Conservation (phyloP, 2,113 vertebrate genomes). For the Syngnathus typhle region DNA sequence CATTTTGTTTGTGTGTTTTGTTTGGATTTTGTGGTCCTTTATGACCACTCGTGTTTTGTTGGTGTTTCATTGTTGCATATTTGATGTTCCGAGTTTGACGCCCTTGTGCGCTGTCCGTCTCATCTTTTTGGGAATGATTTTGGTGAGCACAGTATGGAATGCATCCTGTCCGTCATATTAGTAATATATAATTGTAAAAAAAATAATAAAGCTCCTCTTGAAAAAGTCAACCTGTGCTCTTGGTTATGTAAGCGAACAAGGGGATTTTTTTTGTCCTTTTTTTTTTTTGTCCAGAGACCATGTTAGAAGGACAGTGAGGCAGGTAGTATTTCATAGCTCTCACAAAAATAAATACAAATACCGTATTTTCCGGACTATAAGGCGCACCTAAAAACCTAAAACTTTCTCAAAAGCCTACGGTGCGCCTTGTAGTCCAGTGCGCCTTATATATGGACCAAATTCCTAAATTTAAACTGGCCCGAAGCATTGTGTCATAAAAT, state of each 20-base stretch:
- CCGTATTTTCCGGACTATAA: too few relatives aligned
- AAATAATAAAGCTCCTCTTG: conserved; percentile 57
- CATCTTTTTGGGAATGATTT: neutral
- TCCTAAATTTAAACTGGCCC: too few relatives aligned
- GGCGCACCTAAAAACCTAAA: too few relatives aligned
- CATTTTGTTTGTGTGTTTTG: conserved; percentile 19
- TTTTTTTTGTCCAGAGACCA: neutral
- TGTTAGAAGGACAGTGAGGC: neutral
- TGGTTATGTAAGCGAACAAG: conserved; percentile 33
- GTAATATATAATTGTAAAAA: neutral
- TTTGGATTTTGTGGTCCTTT: neutral
- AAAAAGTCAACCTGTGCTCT: conserved; percentile 29
- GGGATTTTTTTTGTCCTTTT: neutral
- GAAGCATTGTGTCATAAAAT: too few relatives aligned
- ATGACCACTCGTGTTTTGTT: neutral
- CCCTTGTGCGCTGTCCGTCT: neutral
- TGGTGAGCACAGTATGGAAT: conserved; percentile 47
- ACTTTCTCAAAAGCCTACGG: too few relatives aligned
- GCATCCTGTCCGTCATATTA: conserved; percentile 33
- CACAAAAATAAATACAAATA: neutral
- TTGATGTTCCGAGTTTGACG: neutral
- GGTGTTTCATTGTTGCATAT: neutral
- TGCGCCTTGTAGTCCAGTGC: too few relatives aligned
- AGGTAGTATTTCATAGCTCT: neutral
- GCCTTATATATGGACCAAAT: too few relatives aligned